Percentiles rank a stretch among this genome's conserved stretches.
These are phyloP conservation scores for Ichneumoninae sp. DNA, from an alignment of 2,888 invertebrate genomes.

Conservation along the genomic window DNA sequence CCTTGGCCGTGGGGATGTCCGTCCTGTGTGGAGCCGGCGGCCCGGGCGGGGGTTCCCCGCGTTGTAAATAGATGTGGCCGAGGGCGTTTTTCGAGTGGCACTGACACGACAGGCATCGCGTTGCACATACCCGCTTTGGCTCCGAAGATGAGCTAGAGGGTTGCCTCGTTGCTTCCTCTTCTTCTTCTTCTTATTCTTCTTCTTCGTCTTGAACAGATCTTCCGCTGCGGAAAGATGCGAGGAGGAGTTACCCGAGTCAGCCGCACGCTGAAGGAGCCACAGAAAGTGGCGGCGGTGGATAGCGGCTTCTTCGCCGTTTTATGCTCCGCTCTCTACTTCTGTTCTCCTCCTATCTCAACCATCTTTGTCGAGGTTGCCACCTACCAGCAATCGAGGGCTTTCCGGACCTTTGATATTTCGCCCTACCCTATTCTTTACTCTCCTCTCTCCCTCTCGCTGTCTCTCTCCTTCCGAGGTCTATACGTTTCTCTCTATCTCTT, in stretches of 20 bases:
- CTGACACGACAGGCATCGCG: constrained; percentile 69
- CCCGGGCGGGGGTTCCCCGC: constrained; percentile 68
- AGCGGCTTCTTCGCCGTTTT: constrained; percentile 60
- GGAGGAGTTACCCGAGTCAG: constrained; percentile 53
- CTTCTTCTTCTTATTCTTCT: not conserved
- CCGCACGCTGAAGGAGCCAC: constrained; percentile 67
- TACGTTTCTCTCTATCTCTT: not conserved
- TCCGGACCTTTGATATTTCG: constrained; percentile 80
- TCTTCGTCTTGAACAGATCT: constrained; percentile 38
- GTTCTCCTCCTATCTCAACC: constrained; percentile 77
- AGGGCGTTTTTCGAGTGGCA: constrained; percentile 81
- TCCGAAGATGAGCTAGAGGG: constrained; percentile 63
- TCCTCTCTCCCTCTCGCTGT: not conserved
- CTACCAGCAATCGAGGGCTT: constrained; percentile 77
- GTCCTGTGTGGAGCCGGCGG: constrained; percentile 6
- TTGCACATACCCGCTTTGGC: constrained; percentile 34
- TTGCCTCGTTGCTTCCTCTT: constrained; percentile 15
- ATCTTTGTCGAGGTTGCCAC: constrained; percentile 83
- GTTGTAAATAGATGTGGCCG: constrained; percentile 80
- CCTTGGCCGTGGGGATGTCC: constrained; percentile 66
- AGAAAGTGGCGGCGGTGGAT: constrained; percentile 69
- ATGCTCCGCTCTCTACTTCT: constrained; percentile 38
- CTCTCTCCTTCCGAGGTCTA: not conserved
- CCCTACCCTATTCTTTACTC: constrained; percentile 57
- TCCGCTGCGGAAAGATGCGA: constrained; percentile 5